Base-by-base conservation (phyloP, 2,888 invertebrate species). In the Syritta pipiens region DNA sequence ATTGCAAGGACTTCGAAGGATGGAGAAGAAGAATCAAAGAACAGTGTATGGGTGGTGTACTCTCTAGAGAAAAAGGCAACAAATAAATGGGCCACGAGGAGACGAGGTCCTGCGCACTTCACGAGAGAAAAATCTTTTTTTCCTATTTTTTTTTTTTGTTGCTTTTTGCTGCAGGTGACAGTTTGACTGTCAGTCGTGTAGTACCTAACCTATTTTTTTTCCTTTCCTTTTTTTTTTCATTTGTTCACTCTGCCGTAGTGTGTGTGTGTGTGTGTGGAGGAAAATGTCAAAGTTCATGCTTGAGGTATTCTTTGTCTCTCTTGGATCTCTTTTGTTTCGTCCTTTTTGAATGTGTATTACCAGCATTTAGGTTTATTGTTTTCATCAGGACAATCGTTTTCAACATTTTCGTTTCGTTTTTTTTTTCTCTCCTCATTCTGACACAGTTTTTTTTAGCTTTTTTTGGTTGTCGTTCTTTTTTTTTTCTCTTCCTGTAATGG, bases 241-340 rank as follows among this genome's bases (percentile, higher is more conserved):
- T 24, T 40, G 2, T 46, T 28, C 22, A 9, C 28, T 68, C 35
- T n/a, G n/a, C n/a, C 14, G 9, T 40, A 35, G 28, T 57, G 30
- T 30, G 53, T 7, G 30, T 32, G 28, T 60, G 60, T 30, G n/a
- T n/a, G n/a, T n/a, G n/a, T n/a, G n/a, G n/a, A n/a, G n/a, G n/a
- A 62, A 79, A 79, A 79, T 79, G 79, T 79, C 79, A 79, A 79
- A 79, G 79, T 79, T 79, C 79, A 74, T 55, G 53, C 68, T 51
- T 62, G 32, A 68, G 62, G 55, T 74, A 55, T 44, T 55, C 37
- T 12, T 44, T 74, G 30, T 69, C 32, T 42, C 32, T 59, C 28
- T 57, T 32, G 67, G 35, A 37, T 62, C 62, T 42, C 37, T 17
- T 17, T 7, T 0, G 3, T 26, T 51, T 28, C 28, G 12, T 14